Evolutionary conservation across 1,140 invertebrate species (phyloP).

Genomic region (Cherax destructor): DNA sequence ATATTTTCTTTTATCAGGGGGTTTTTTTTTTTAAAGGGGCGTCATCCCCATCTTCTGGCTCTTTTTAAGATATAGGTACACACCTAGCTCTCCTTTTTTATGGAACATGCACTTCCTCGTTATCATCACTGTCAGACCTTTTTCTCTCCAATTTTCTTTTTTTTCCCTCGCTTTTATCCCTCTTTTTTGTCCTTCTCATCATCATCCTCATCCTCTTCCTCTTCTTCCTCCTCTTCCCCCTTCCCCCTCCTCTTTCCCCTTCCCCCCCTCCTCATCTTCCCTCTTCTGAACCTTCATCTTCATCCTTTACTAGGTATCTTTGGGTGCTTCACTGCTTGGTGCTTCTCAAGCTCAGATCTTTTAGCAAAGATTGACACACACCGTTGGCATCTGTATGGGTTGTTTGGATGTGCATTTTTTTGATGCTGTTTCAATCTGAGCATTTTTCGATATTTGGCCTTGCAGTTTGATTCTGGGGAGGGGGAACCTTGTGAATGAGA

Average conservation of each 20-base stretch:
- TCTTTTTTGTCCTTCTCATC: not conserved
- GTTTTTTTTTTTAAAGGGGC: not conserved
- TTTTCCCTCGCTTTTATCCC: conserved; percentile 31
- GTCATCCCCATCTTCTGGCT: conserved; percentile 58
- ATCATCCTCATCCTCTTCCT: conserved; percentile 33
- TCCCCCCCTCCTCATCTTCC: conserved; percentile 60
- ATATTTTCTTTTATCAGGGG: conserved; percentile 8
- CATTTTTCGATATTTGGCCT: conserved; percentile 67
- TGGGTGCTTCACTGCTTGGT: conserved; percentile 48
- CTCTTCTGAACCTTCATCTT: conserved; percentile 59
- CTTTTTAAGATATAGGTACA: conserved; percentile 57
- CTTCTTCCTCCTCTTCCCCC: conserved; percentile 47
- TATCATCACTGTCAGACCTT: conserved; percentile 36
- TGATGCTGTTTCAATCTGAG: conserved; percentile 70
- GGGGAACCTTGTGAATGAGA: conserved; percentile 57
- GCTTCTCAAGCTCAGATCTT: conserved; percentile 63
- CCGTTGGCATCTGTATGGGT: conserved; percentile 58
- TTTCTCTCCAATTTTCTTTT: conserved; percentile 20
- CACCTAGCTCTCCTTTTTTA: conserved; percentile 57
- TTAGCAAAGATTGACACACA: conserved; percentile 64
- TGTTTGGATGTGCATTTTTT: conserved; percentile 63
- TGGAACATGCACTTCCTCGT: conserved; percentile 28
- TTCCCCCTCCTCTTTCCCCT: too few species aligned
- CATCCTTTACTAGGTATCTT: conserved; percentile 59
- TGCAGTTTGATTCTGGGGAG: conserved; percentile 67